phyloP scores from a whole-genome alignment of 2,113 vertebrate genomes.

The Gobius niger region DNA sequence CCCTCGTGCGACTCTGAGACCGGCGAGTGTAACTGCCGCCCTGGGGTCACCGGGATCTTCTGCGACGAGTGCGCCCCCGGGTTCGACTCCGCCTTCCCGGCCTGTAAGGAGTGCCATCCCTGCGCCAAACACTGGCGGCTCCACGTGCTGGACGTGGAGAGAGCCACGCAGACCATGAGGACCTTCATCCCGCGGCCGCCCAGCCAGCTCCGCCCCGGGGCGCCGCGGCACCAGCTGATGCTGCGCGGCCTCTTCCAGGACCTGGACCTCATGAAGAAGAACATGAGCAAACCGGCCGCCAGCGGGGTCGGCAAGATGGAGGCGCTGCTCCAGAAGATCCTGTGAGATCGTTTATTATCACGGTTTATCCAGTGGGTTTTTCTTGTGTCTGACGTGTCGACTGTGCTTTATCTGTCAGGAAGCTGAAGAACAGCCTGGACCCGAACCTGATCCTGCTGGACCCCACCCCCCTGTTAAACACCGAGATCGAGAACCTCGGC shows the following conservation, averaged over 20 bases:
- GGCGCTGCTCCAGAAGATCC: conserved; percentile 64
- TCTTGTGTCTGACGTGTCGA: too few relatives aligned
- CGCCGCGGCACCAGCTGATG: conserved; percentile 57
- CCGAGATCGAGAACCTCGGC: conserved; percentile 70
- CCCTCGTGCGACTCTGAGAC: conserved; percentile 81
- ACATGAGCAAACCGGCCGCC: conserved; percentile 51
- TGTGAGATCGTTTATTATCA: conserved; percentile 68
- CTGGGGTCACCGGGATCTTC: conserved; percentile 71
- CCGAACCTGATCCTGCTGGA: conserved; percentile 57
- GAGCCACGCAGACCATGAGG: conserved; percentile 65
- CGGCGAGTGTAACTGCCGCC: conserved; percentile 75
- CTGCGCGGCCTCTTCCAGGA: conserved; percentile 71
- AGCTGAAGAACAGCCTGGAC: conserved; percentile 70
- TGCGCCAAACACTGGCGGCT: conserved; percentile 80
- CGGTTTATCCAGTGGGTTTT: too few relatives aligned
- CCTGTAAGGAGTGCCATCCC: conserved; percentile 78
- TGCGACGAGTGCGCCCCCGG: conserved; percentile 78
- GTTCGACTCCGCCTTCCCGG: conserved; percentile 76
- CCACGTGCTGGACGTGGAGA: conserved; percentile 67
- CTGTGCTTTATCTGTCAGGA: conserved; percentile 55
- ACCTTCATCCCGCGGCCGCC: conserved; percentile 34
- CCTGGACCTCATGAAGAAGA: conserved; percentile 66
- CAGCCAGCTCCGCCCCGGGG: conserved; percentile 3
- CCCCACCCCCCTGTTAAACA: conserved; percentile 71
- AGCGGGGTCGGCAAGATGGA: conserved; percentile 62